A percentile compares a stretch with the other conserved stretches of the same genome.
Conservation (phyloP, 2,113 vertebrate species). For the Urocynchramus pylzowi region DNA sequence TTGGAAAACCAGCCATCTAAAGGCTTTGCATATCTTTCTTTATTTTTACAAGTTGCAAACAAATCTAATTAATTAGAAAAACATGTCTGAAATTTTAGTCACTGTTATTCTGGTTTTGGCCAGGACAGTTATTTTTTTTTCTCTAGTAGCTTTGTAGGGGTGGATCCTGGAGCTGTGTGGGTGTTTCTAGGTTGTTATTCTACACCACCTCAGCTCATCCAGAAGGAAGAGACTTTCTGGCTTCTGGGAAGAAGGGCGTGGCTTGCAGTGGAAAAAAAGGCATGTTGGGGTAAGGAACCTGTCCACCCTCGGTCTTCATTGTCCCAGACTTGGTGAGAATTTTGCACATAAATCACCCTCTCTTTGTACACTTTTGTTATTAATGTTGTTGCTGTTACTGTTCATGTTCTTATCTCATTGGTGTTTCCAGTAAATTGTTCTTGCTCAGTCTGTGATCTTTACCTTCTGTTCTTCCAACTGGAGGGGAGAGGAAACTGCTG, state of each 20-base stretch:
- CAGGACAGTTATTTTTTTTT: neutral
- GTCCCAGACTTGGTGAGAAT: neutral
- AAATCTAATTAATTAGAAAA: slow-evolving; percentile 37
- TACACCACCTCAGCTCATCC: neutral
- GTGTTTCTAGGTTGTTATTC: rapidly evolving
- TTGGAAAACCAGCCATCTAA: neutral
- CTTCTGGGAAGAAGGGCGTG: neutral
- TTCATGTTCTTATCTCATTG: neutral
- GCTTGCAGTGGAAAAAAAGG: neutral
- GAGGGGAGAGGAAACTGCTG: neutral
- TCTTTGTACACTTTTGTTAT: neutral
- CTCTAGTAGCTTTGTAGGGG: no score
- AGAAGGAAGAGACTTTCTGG: no score
- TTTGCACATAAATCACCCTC: neutral
- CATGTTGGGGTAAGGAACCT: rapidly evolving
- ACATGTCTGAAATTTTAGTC: neutral
- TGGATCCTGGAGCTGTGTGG: neutral
- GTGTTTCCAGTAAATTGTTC: neutral
- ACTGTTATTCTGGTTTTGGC: neutral
- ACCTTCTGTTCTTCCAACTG: neutral
- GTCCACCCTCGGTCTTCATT: neutral
- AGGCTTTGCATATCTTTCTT: neutral
- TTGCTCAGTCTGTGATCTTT: neutral
- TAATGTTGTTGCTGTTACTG: neutral
- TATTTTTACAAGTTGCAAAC: slow-evolving; percentile 37